phyloP scores from a whole-genome alignment of 2,113 vertebrate genomes.

The Perca schrenkii region DNA sequence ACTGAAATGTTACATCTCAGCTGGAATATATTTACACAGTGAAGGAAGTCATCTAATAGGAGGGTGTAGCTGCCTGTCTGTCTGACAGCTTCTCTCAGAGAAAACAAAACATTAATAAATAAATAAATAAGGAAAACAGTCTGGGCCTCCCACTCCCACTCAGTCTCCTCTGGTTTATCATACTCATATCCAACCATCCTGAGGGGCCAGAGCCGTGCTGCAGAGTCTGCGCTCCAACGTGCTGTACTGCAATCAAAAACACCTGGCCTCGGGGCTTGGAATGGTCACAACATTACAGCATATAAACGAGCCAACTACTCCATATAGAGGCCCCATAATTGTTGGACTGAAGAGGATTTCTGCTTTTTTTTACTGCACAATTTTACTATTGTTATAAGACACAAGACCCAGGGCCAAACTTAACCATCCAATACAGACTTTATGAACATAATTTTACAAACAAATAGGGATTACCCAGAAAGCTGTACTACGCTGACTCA shows the following conservation, averaged over 20 bases:
- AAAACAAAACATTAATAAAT: conserved; percentile 81
- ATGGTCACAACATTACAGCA: conserved; percentile 82
- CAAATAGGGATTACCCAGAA: conserved; percentile 49
- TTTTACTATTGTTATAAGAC: conserved; percentile 79
- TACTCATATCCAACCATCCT: conserved; percentile 62
- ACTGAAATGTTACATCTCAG: conserved; percentile 58
- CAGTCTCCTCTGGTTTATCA: conserved; percentile 66
- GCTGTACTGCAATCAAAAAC: conserved; percentile 82
- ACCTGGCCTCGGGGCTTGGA: conserved; percentile 82
- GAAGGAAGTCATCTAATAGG: conserved; percentile 75
- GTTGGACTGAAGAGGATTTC: conserved; percentile 79
- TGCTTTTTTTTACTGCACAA: conserved; percentile 56
- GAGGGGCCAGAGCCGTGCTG: conserved; percentile 68
- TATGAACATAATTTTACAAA: conserved; percentile 64
- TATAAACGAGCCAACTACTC: conserved; percentile 80
- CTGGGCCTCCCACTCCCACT: conserved; percentile 68
- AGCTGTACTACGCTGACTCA: conserved; percentile 22
- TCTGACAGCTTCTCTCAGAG: conserved; percentile 64
- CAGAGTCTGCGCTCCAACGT: conserved; percentile 66
- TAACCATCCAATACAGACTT: conserved; percentile 61
- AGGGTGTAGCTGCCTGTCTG: conserved; percentile 72
- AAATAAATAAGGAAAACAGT: conserved; percentile 67
- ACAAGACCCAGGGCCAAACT: conserved; percentile 58
- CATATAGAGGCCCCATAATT: conserved; percentile 83
- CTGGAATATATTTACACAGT: conserved; percentile 68